Conservation (phyloP, 2,888 invertebrate species). For the Nomada ferruginata region DNA sequence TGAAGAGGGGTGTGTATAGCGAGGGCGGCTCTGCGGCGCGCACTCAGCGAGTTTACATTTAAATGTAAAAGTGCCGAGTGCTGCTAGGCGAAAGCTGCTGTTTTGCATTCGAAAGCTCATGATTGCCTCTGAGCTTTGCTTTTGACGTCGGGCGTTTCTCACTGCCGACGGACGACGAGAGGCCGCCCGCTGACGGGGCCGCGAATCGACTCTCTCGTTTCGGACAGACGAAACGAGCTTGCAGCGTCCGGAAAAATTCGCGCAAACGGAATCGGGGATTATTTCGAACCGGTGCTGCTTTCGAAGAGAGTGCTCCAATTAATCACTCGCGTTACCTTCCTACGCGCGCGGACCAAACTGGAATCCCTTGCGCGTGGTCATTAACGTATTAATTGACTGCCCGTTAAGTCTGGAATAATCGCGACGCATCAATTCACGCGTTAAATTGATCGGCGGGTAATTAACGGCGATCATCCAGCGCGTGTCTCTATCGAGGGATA, state of each 20-base stretch:
- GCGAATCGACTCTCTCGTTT: slow-evolving; percentile 24
- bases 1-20: slow-evolving; percentile 55
- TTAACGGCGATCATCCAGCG: slow-evolving; percentile 16
- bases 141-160: slow-evolving; percentile 79
- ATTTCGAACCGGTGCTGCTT: slow-evolving; percentile 33
- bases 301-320: slow-evolving; percentile 20
- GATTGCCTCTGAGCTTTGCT: slow-evolving; percentile 85
- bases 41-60: slow-evolving; percentile 84
- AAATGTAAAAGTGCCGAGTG: slow-evolving; percentile 83
- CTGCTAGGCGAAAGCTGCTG: slow-evolving; percentile 81
- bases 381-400: slow-evolving; percentile 21
- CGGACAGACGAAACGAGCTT: slow-evolving; percentile 41
- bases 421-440: slow-evolving; percentile 1
- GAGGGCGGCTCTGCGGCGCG: slow-evolving; percentile 75
- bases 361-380: not conserved
- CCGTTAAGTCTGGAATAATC: slow-evolving; percentile 31
- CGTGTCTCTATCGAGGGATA: not conserved
- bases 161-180: slow-evolving; percentile 59
- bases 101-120: slow-evolving; percentile 85
- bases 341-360: not conserved
- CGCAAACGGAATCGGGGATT: slow-evolving; percentile 71
- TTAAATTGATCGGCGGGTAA: slow-evolving; percentile 23
- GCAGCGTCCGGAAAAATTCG: slow-evolving; percentile 50
- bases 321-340: slow-evolving; percentile 3
- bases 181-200: slow-evolving; percentile 24